phyloP scores from a whole-genome alignment of 2,113 vertebrate species.

The Microcebus murinus region DNA sequence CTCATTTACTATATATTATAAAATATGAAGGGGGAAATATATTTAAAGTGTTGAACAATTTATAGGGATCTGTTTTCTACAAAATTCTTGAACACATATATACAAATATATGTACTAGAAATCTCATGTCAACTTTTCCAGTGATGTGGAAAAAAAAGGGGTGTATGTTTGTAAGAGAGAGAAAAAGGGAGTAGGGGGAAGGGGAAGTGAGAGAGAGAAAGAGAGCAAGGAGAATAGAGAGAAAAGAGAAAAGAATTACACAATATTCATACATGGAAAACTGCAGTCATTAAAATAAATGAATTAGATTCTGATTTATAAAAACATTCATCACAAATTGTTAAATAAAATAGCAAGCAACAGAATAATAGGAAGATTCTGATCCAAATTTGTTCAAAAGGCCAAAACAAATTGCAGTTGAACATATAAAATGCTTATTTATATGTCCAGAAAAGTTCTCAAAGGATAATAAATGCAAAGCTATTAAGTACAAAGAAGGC shows the following conservation, averaged over 20 bases:
- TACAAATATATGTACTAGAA: neutral
- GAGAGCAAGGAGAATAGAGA: neutral
- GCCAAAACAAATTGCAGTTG: neutral
- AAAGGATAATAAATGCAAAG: neutral
- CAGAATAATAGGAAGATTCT: neutral
- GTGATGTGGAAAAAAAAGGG: neutral
- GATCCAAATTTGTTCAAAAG: neutral
- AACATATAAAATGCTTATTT: neutral
- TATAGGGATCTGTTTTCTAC: neutral
- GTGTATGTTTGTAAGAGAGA: neutral
- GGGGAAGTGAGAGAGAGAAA: too few species aligned
- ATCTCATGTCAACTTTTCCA: neutral
- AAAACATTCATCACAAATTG: neutral
- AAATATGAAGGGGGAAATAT: neutral
- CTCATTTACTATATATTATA: neutral
- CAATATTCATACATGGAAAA: neutral
- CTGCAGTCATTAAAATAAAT: neutral
- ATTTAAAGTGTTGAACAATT: neutral
- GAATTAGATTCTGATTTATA: conserved; percentile 6
- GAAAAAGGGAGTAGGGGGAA: neutral
- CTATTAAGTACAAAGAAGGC: neutral
- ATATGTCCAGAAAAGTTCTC: neutral
- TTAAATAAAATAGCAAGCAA: conserved; percentile 1
- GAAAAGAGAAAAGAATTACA: neutral
- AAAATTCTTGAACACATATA: neutral